Evolutionary conservation across 2,797 vertebrate species (phyloP).

Genomic region (Pangasius larnaudii): DNA sequence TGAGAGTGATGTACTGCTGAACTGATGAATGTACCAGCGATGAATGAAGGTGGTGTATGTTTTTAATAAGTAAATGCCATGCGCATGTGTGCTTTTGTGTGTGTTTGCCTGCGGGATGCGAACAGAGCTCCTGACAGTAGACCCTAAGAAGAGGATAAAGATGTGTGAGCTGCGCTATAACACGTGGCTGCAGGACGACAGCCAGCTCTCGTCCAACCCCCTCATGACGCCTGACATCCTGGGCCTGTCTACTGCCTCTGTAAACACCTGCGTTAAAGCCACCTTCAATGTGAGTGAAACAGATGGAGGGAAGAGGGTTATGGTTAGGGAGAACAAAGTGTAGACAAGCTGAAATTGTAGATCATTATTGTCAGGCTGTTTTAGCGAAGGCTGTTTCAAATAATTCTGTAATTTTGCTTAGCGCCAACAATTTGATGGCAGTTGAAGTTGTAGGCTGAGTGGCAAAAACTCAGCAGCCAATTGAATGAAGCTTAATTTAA

Average conservation of each 20-base stretch:
- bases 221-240: conserved; percentile 98
- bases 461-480: not conserved
- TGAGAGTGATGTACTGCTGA: conserved; percentile 58
- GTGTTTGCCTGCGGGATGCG: conserved; percentile 31
- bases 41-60: not conserved
- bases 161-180: conserved; percentile 95
- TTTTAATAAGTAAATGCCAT: not conserved
- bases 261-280: conserved; percentile 96
- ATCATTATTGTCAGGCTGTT: not conserved
- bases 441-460: not conserved
- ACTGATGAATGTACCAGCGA: not conserved
- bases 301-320: not conserved
- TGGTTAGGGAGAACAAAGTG: not conserved
- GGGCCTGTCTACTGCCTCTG: conserved; percentile 89
- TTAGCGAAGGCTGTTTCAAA: not conserved
- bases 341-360: not conserved
- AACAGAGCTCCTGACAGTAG: conserved; percentile 94
- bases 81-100: conserved; percentile 14
- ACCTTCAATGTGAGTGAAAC: conserved; percentile 89
- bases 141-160: conserved; percentile 98
- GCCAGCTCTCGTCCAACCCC: conserved; percentile 96
- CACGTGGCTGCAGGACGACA: conserved; percentile 97
- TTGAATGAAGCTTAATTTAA: not conserved
- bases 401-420: not conserved
- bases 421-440: not conserved